Evolutionary conservation across 1,140 invertebrate species (phyloP).

Genomic region (Camponotus vicinus): DNA sequence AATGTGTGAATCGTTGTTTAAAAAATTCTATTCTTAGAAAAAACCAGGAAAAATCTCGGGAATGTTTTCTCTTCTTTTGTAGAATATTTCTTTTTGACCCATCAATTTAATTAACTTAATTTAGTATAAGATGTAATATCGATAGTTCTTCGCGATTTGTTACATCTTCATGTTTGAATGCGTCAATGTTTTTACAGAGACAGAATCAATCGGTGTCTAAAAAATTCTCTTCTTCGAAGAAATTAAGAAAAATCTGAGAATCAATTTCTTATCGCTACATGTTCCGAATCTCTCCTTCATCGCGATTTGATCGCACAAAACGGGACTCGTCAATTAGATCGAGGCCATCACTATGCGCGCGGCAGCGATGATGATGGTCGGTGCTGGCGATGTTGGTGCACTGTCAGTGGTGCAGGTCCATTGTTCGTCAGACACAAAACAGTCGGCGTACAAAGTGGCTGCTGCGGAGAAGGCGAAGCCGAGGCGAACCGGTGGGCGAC

Average conservation of each 20-base stretch:
- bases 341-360: constrained; percentile 51
- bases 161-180: background rate
- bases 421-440: constrained; percentile 86
- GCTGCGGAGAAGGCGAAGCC: constrained; percentile 76
- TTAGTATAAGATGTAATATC: background rate
- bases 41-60: no score
- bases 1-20: no score
- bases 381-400: constrained; percentile 71
- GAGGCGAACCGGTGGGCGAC: constrained; percentile 65
- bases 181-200: background rate
- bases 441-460: constrained; percentile 85
- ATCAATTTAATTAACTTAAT: background rate
- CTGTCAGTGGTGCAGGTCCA: constrained; percentile 82
- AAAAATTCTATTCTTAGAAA: no score
- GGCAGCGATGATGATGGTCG: constrained; percentile 55
- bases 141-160: background rate
- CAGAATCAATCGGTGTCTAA: background rate
- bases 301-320: constrained; percentile 42
- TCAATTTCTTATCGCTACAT: constrained; percentile 22
- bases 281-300: constrained; percentile 21
- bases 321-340: constrained; percentile 50
- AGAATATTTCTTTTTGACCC: no score
- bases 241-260: background rate
- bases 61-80: no score
- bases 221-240: background rate